Conservation (phyloP, 2,888 invertebrate species). For the Agonopterix alstromeriana region DNA sequence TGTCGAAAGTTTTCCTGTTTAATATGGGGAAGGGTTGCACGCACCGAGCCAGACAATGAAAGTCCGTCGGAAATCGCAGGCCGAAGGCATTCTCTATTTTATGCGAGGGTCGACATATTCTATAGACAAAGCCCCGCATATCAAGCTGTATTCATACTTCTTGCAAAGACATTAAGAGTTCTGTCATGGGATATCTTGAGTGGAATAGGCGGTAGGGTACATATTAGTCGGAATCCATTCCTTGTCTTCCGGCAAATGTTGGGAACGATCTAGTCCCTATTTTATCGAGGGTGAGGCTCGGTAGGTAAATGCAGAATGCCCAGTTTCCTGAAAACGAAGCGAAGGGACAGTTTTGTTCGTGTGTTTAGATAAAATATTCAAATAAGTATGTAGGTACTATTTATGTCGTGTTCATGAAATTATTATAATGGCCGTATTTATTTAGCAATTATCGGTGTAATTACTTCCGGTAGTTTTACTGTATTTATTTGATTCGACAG, state of each 20-base stretch:
- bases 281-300: slow-evolving; percentile 48
- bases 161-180: too few relatives aligned
- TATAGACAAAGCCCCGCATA: neutral
- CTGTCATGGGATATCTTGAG: too few relatives aligned
- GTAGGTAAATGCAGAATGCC: slow-evolving; percentile 13
- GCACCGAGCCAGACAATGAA: slow-evolving; percentile 61
- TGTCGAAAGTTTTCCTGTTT: slow-evolving; percentile 46
- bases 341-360: too few relatives aligned
- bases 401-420: too few relatives aligned
- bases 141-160: too few relatives aligned
- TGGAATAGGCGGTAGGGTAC: slow-evolving; percentile 36
- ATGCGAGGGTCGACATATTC: slow-evolving; percentile 43
- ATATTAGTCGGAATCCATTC: slow-evolving; percentile 67
- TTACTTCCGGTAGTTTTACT: too few relatives aligned
- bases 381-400: too few relatives aligned
- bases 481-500: too few relatives aligned
- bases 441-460: too few relatives aligned
- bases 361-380: too few relatives aligned
- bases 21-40: slow-evolving; percentile 55
- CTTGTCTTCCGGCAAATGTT: slow-evolving; percentile 56
- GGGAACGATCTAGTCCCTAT: slow-evolving; percentile 58
- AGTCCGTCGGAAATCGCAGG: slow-evolving; percentile 53
- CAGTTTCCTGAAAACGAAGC: too few relatives aligned
- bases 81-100: slow-evolving; percentile 63
- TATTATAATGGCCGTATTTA: too few relatives aligned